Evolutionary conservation across 1,140 invertebrate genomes (phyloP), one percentile per base, ranked within the genome.

Genomic region (Gryon sp.): DNA sequence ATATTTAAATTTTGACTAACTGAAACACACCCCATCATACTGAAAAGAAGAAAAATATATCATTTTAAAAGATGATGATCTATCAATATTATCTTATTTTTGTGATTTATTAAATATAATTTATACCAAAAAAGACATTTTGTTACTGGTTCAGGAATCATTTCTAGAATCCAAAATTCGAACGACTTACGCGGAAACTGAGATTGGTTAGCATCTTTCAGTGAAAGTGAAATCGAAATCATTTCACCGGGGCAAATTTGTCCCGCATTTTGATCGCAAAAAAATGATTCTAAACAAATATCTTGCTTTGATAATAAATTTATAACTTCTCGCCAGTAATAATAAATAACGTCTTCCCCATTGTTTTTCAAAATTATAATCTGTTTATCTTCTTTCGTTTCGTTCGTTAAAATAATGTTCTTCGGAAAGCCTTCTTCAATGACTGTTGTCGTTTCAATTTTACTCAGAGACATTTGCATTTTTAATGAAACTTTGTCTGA

Each of bases 211-310:
- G n/a, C n/a, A n/a, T n/a, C n/a, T n/a, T n/a, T n/a, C n/a, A n/a
- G n/a, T n/a, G n/a, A n/a, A n/a, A n/a, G n/a, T n/a, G n/a, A n/a
- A n/a, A n/a, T n/a, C n/a, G n/a, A n/a, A 7, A n/a, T 60, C 20
- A 5, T 22, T 43, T 66, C 34, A 4, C 20, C 14, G 3, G 72
- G 72, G 16, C 36, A 14, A 32, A 75, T 40, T 32, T 59, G 28
- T 5, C 70, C 70, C 1, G 28, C 3, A 12, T 66, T 75, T 36
- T 60, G 60, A 16, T 75, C 53, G 14, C 66, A 75, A 12, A 28
- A 15, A 45, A 75, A 74, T 7, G 48, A n/a, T 12, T 15, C 30
- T 9, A 19, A 2, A 4, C 12, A 16, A 34, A 36, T 11, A 18
- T 55, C 41, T 4, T 9, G 11, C 12, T 18, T 9, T 20, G 24